These are phyloP conservation scores for Azemiops feae DNA, from an alignment of 2,113 vertebrate species.

Conservation along the genomic window DNA sequence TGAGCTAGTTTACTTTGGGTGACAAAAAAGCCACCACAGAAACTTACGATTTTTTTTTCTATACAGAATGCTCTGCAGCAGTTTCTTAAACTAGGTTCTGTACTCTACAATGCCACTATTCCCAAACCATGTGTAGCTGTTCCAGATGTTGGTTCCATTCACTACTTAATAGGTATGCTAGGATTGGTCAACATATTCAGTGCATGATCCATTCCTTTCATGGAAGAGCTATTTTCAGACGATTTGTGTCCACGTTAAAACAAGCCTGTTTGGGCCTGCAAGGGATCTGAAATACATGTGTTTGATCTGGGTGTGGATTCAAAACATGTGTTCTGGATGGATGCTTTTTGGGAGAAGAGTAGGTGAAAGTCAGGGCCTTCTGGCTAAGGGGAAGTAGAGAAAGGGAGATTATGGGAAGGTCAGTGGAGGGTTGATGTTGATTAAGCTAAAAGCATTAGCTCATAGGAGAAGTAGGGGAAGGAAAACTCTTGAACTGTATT, in stretches of 20 bases:
- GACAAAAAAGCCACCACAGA: not conserved
- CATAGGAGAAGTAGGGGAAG: not conserved
- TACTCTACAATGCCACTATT: not conserved
- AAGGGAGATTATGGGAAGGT: not conserved
- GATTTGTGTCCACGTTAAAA: not conserved
- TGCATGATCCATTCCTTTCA: not conserved
- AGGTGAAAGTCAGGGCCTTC: not conserved
- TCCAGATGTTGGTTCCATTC: not conserved
- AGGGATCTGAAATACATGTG: not conserved
- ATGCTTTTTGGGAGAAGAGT: not conserved
- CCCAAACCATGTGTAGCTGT: not conserved
- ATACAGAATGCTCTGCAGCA: not conserved
- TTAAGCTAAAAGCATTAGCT: not conserved
- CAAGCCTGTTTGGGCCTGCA: not conserved
- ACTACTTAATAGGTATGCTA: not conserved
- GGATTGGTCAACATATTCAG: not conserved
- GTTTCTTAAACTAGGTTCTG: not conserved
- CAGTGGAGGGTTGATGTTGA: not conserved
- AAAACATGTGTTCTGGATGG: not conserved
- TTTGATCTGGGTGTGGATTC: not conserved
- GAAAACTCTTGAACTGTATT: not conserved
- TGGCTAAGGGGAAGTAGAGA: not conserved
- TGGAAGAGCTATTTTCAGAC: not conserved
- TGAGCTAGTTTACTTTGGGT: not conserved
- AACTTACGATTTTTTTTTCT: not conserved